phyloP scores from a whole-genome alignment of 2,113 vertebrate species.

The Lipophrys pholis region DNA sequence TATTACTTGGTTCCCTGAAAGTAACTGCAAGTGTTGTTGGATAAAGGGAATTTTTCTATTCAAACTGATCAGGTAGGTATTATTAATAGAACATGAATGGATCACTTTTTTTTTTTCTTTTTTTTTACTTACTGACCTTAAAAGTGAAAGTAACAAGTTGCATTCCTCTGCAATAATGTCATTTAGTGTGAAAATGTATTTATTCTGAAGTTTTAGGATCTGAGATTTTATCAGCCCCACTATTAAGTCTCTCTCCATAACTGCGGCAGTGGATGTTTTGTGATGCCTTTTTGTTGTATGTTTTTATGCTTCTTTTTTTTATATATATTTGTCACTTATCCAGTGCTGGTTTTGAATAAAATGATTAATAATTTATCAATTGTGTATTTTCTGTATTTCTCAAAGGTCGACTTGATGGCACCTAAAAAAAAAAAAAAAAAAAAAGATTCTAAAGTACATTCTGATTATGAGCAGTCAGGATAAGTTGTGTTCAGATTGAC shows the following conservation, averaged over 20 bases:
- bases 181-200: conserved; percentile 55
- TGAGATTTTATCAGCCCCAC: conserved; percentile 41
- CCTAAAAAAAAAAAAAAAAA: no score
- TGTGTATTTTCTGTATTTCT: not conserved
- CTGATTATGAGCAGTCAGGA: no score
- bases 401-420: no score
- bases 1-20: no score
- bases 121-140: conserved; percentile 36
- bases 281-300: conserved; percentile 20
- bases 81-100: conserved; percentile 4
- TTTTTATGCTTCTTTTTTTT: conserved; percentile 18
- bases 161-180: conserved; percentile 50
- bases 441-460: no score
- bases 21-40: conserved; percentile 7
- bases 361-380: conserved; percentile 7
- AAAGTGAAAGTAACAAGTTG: conserved; percentile 44
- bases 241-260: conserved; percentile 18
- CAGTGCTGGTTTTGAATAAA: conserved; percentile 65
- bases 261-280: conserved; percentile 8
- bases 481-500: no score
- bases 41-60: conserved; percentile 22
- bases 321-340: conserved; percentile 18
- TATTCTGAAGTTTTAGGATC: conserved; percentile 55
- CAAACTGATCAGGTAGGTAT: conserved; percentile 2
- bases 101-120: not conserved